phyloP scores from a whole-genome alignment of 2,888 invertebrate genomes.

The Pterostichus madidus region DNA sequence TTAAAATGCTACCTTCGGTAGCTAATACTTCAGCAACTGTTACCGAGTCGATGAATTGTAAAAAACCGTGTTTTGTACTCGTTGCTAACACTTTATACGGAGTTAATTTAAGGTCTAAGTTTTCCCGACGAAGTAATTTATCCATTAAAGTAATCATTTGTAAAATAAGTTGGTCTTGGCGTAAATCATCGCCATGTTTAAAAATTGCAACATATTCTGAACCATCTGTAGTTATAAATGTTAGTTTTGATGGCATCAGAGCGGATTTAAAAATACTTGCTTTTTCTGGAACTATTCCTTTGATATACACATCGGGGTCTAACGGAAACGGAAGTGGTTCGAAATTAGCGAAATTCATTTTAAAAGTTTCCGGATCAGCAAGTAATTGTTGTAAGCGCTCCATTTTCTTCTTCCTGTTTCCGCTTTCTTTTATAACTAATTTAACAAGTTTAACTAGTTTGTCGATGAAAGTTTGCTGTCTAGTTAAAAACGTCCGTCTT shows the following conservation, averaged over 20 bases:
- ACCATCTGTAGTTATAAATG: slow-evolving; percentile 90
- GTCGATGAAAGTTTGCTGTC: slow-evolving; percentile 95
- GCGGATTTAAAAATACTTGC: slow-evolving; percentile 97
- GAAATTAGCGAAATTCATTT: slow-evolving; percentile 93
- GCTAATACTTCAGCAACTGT: slow-evolving; percentile 95
- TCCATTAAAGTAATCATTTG: slow-evolving; percentile 99
- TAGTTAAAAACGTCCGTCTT: slow-evolving; percentile 86
- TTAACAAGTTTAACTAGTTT: slow-evolving; percentile 93
- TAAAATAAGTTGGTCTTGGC: slow-evolving; percentile 98
- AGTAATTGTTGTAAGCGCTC: slow-evolving; percentile 92
- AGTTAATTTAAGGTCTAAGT: slow-evolving; percentile 96
- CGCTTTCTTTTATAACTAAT: slow-evolving; percentile 92
- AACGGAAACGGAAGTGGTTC: slow-evolving; percentile 96
- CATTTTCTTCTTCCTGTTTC: slow-evolving; percentile 94
- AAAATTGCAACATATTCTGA: slow-evolving; percentile 96
- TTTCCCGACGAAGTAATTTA: slow-evolving; percentile 94
- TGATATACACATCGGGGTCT: slow-evolving; percentile 94
- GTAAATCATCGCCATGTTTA: slow-evolving; percentile 97
- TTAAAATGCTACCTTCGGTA: slow-evolving; percentile 93
- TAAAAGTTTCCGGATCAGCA: slow-evolving; percentile 88
- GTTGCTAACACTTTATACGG: slow-evolving; percentile 98
- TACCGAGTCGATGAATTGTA: slow-evolving; percentile 94
- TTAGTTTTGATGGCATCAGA: slow-evolving; percentile 95
- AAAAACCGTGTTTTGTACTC: slow-evolving; percentile 96
- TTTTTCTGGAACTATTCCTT: slow-evolving; percentile 92